Percentiles rank a stretch among this genome's conserved stretches.
These are phyloP conservation scores for Meghimatium bilineatum DNA, from an alignment of 2,888 invertebrate genomes.

Conservation along the genomic window DNA sequence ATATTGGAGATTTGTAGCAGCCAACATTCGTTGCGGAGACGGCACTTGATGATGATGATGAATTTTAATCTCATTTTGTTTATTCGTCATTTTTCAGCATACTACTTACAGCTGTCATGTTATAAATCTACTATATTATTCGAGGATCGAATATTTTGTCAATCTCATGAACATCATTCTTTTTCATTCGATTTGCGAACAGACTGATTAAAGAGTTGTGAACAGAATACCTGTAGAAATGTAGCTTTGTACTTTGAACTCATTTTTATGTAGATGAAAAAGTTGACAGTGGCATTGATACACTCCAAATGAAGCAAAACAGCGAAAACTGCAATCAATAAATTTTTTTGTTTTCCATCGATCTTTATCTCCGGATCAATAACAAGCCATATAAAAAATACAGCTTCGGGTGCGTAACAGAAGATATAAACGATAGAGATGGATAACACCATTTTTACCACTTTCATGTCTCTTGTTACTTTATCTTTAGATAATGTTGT, in stretches of 20 bases:
- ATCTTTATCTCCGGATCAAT: background rate
- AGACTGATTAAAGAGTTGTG: no score
- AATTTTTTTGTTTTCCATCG: background rate
- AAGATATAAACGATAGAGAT: background rate
- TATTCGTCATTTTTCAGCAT: no score
- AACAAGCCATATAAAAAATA: background rate
- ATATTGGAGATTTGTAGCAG: no score
- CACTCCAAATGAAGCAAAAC: constrained; percentile 4
- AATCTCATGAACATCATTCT: no score
- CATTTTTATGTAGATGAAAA: constrained; percentile 11
- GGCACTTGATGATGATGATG: no score
- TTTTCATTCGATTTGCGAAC: no score
- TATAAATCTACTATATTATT: no score
- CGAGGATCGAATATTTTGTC: no score
- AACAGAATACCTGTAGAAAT: background rate
- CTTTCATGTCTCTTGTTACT: background rate
- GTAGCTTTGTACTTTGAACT: background rate
- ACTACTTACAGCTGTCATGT: no score
- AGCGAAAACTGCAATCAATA: background rate
- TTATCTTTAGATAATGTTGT: background rate
- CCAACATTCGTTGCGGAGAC: no score
- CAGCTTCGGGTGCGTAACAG: background rate
- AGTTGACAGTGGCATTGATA: background rate
- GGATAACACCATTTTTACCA: background rate
- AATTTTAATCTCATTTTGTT: no score